A percentile compares a stretch with the other conserved stretches of the same genome.
phyloP scores from a whole-genome alignment of 2,888 invertebrate species.

The Antheraea yamamai region DNA sequence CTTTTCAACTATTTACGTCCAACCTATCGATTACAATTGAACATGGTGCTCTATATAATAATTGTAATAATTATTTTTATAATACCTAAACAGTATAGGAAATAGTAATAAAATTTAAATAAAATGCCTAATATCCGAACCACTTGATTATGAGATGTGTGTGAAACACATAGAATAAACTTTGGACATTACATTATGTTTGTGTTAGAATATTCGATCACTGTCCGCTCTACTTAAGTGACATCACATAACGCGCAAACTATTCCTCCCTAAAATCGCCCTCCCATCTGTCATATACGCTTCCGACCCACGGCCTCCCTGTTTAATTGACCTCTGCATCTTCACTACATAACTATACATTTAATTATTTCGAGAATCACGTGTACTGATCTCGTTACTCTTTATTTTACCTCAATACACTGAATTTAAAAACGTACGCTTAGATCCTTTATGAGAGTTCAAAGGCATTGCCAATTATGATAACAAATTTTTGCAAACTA shows the following conservation, averaged over 20 bases:
- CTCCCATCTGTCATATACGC: slow-evolving; percentile 62
- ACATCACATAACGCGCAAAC: slow-evolving; percentile 36
- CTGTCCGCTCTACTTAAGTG: slow-evolving; percentile 20
- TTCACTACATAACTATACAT: slow-evolving; percentile 26
- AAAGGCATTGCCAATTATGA: too few species aligned
- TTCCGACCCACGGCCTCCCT: slow-evolving; percentile 56
- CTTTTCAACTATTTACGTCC: not conserved
- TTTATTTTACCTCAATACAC: not conserved
- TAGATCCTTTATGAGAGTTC: not conserved
- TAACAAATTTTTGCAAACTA: too few species aligned
- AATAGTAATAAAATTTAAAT: not conserved
- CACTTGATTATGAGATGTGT: not conserved
- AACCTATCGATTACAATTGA: not conserved
- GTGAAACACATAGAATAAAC: slow-evolving; percentile 11
- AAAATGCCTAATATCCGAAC: not conserved
- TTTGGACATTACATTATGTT: slow-evolving; percentile 6
- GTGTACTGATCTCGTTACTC: not conserved
- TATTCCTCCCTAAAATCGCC: slow-evolving; percentile 32
- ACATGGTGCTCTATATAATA: not conserved
- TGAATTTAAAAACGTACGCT: not conserved
- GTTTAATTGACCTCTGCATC: slow-evolving; percentile 63
- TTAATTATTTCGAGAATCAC: slow-evolving; percentile 20
- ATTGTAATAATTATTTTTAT: not conserved
- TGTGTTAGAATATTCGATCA: slow-evolving; percentile 20
- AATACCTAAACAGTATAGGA: not conserved